Base-by-base conservation (phyloP, 2,888 invertebrate genomes). In the Phortica magna region DNA sequence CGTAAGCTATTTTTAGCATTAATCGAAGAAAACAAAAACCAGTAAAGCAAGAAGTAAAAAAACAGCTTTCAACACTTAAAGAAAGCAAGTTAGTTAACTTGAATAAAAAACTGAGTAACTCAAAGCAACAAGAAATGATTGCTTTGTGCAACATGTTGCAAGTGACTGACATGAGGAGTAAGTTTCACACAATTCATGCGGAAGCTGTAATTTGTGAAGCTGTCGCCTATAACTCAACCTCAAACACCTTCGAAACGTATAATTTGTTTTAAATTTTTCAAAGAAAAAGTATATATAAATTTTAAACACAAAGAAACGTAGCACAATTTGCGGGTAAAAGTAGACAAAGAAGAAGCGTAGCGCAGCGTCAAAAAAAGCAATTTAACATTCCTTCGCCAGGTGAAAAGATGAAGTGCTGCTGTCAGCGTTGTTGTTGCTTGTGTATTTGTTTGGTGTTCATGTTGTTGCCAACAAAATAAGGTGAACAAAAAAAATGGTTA, bases 1-100 rank as follows among this genome's bases (percentile, higher is more conserved):
- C 14, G 12, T 1, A 31, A 42, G 17, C 67, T 67, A 67, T 67
- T 67, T 65, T 42, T 67, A 67, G 17, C 64, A 41, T 4, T 12
- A 42, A 59, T 7, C 64, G 19, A 59, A 59, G 17, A 59, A 59
- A 9, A 42, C 6, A 14, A 67, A 67, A 67, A 67, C 67, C 67
- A 42, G 67, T 67, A 67, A 67, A 17, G 39, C 67, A 41, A 67
- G 42, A 41, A 67, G 4, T n/a, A 6, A 17, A n/a, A 31, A 39
- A 48, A 17, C 64, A 14, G 39, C 39, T 64, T 48, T 64, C 22
- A 64, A 22, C 14, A 22, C 14, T 6, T 1, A 64, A 64, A 64
- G 64, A 64, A 64, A 64, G 39, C 14, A 48, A 14, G 48, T 48
- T 48, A 48, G 10, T 48, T 31, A 31, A 31, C 31, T 31, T 64